Evolutionary conservation across 2,797 vertebrate species (phyloP).

Genomic region (Spinibarbus caldwelli): DNA sequence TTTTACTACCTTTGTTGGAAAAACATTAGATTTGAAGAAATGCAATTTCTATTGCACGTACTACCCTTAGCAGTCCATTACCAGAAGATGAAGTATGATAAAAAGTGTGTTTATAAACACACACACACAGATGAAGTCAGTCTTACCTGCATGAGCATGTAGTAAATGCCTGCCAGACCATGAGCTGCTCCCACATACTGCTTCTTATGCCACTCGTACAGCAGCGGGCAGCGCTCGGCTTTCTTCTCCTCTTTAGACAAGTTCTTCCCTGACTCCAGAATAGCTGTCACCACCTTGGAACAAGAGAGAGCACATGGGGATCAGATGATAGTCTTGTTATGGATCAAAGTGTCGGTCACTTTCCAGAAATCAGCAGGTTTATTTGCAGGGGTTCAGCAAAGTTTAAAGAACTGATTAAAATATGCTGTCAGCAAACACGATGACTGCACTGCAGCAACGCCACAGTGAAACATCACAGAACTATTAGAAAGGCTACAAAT

Average conservation of each 20-base stretch:
- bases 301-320: not conserved
- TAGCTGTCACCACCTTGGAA: slow-evolving; percentile 84
- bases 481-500: too few species aligned
- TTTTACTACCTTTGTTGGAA: too few species aligned
- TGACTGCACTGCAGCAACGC: not conserved
- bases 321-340: not conserved
- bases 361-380: not conserved
- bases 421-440: not conserved
- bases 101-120: too few species aligned
- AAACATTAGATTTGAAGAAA: too few species aligned
- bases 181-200: slow-evolving; percentile 96
- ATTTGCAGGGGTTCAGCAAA: not conserved
- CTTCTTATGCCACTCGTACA: slow-evolving; percentile 98
- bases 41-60: too few species aligned
- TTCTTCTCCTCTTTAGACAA: slow-evolving; percentile 90
- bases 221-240: slow-evolving; percentile 89
- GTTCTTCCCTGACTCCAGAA: slow-evolving; percentile 90
- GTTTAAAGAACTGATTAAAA: not conserved
- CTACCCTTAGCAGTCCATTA: too few species aligned
- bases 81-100: too few species aligned
- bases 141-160: slow-evolving; percentile 91
- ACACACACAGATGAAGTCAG: not conserved
- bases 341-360: not conserved
- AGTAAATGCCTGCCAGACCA: slow-evolving; percentile 92
- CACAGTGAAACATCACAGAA: not conserved